Evolutionary conservation across 2,888 invertebrate genomes (phyloP), one percentile per base, ranked within the genome.

Genomic region (Drosophila subquinaria): DNA sequence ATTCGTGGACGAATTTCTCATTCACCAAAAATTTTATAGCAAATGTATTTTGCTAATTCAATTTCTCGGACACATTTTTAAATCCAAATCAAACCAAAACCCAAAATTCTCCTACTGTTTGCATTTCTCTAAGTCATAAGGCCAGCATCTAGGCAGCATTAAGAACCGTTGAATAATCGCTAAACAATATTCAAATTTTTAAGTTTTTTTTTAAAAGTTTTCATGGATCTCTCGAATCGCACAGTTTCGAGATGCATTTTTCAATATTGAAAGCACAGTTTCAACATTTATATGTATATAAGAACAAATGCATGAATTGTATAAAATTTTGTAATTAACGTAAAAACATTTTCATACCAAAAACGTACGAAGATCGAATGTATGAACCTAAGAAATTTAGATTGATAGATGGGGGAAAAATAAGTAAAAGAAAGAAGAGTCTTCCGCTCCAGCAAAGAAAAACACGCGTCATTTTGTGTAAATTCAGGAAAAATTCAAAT

Each of bases 1-100:
- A 92, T 89, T 92, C 93, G 77, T 92, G 92, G 92, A 92, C 90
- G 73, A 92, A 92, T 90, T 92, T 92, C 75, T 91, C 92, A 76
- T 92, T 92, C 84, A 92, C 92, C 69, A 92, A 93, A 83, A 92
- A 92, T 84, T 91, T 92, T 73, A 92, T 92, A 82, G 89, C 93
- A 74, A 92, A 92, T 80, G 92, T 92, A 42, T 92, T 92, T 85
- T 92, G 92, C 90, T 92, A 91, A 86, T 63, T 50, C 51, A 65
- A 38, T 57, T 65, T 45, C 8, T 57, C 17, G 8, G 40, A 50
- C 47, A 35, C 48, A 27, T 56, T 33, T 38, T n/a, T 11, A 43
- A 43, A 20, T 17, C 15, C 40, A 20, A 38, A 27, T 33, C 59
- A 51, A 35, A 69, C 60, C 48, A 13, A 42, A 33, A 27, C 6